Percentiles rank a stretch among this genome's conserved stretches.
phyloP scores from a whole-genome alignment of 2,888 invertebrate species.

The Eilema depressum region DNA sequence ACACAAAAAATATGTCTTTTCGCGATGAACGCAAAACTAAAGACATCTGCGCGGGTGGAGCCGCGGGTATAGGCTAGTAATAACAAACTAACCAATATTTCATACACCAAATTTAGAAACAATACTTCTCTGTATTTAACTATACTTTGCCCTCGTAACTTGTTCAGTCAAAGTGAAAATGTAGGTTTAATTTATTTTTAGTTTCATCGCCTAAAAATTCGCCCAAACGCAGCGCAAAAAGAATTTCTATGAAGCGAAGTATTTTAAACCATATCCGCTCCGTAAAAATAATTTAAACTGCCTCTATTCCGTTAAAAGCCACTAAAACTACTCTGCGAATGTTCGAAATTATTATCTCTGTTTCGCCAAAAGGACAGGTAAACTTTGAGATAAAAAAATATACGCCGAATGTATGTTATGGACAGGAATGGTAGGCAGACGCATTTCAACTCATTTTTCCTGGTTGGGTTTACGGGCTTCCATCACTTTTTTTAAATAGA shows the following conservation, averaged over 20 bases:
- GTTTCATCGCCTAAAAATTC: slow-evolving; percentile 8
- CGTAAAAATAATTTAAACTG: slow-evolving; percentile 29
- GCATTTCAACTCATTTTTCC: slow-evolving; percentile 5
- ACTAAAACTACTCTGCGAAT: slow-evolving; percentile 46
- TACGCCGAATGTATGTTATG: slow-evolving; percentile 13
- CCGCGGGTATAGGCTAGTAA: no score
- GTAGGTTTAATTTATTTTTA: background rate
- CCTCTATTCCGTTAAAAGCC: slow-evolving; percentile 48
- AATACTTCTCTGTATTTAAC: background rate
- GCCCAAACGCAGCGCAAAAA: slow-evolving; percentile 21
- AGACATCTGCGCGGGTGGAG: no score
- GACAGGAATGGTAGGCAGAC: slow-evolving; percentile 7
- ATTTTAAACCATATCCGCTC: slow-evolving; percentile 36
- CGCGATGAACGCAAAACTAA: no score
- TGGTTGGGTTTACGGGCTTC: background rate
- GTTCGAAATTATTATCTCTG: slow-evolving; percentile 41
- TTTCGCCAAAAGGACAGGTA: slow-evolving; percentile 35
- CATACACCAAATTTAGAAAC: background rate
- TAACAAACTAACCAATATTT: no score
- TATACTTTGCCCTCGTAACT: background rate
- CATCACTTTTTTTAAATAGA: background rate
- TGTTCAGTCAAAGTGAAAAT: slow-evolving; percentile 1
- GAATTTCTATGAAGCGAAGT: slow-evolving; percentile 32
- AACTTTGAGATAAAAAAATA: slow-evolving; percentile 22
- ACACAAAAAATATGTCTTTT: no score